Base-by-base conservation (phyloP, 1,140 invertebrate genomes). In the Lamellibrachia luymesi region DNA sequence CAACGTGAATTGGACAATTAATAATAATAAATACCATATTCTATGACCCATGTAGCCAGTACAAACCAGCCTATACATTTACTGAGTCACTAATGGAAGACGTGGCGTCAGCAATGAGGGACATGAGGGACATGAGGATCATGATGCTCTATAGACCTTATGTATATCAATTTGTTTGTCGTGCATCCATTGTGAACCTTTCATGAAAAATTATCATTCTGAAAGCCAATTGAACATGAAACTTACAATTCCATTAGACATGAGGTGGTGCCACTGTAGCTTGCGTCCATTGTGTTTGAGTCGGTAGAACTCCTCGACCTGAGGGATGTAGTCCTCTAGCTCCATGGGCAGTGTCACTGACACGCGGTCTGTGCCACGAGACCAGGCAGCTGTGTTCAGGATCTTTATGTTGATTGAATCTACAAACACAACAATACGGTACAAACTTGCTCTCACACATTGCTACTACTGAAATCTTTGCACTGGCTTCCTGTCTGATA, bases 181-280 rank as follows among this genome's bases (percentile, higher is more conserved):
- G 38, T 38, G 38, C 38, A 38, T 38, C 38, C 38, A 38, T 38
- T 38, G 38, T 38, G 4, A 0, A 92, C 93, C 90, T 94, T 56
- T 52, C 93, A 89, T 64, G 49, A 94, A 10, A 95, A 49, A 92
- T 38, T 94, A 92, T 25, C 50, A 91, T 17, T 49, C 93, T 38
- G 38, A 38, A 38, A 38, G 38, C 38, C 38, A 38, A 92, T 49
- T 2, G 51, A 90, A 51, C 91, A 90, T 56, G 6, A 80, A 95
- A 92, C 95, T 95, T 92, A 96, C 95, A 93, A 96, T 97, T 94
- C 99, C 99, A 97, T 99, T 99, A 91, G 99, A 99, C 99, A 99
- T 99, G 95, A 99, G 99, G 97, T 99, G 99, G 96, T 99, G 99
- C 99, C 99, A 99, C 96, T 99, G 98, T 90, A 99, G 97, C 96